Base-by-base conservation (phyloP, 2,797 vertebrate genomes). In the Artibeus jamaicensis region DNA sequence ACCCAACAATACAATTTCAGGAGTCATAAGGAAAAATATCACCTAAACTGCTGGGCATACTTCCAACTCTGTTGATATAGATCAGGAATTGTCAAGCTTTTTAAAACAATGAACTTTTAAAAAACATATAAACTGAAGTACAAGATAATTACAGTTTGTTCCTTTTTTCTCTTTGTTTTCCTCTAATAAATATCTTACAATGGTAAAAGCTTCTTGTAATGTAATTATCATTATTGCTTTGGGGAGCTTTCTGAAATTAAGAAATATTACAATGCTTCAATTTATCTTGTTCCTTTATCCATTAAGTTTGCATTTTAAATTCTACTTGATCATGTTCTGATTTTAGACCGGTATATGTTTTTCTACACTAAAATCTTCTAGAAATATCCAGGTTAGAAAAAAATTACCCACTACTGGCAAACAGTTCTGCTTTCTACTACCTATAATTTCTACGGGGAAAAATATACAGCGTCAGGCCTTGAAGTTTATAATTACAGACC, bases 321-420 rank as follows among this genome's bases (percentile, higher is more conserved):
- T 86, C 86, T 89, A 82, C 68, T 95, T 67, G 53, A 89, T 93
- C 16, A n/a, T 62, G 19, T 55, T 79, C 93, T 93, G 34, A 82
- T 73, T 91, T 89, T 70, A 81, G 32, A 15, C 15, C 79, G 18
- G 26, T 32, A 18, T 68, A 81, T 86, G 50, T 37, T 71, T 77
- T 67, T 22, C 16, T 91, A 44, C 57, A 71, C 11, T 79, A 77
- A 94, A 94, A 70, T 48, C n/a, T 85, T 50, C 42, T 88, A 37
- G n/a, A 90, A 55, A 53, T 88, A 26, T 32, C 44, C 39, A 68
- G 53, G 44, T 95, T 68, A 76, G 8, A 70, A 39, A 34, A 68
- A 82, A 77, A 11, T 24, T 26, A 15, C 14, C 65, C 39, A 73
- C 44, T 96, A 74, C 93, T 95, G 4, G 14, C 39, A 73, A 81